These are phyloP conservation scores for Trichopoda pennipes DNA, from an alignment of 2,888 invertebrate genomes.

Conservation along the genomic window DNA sequence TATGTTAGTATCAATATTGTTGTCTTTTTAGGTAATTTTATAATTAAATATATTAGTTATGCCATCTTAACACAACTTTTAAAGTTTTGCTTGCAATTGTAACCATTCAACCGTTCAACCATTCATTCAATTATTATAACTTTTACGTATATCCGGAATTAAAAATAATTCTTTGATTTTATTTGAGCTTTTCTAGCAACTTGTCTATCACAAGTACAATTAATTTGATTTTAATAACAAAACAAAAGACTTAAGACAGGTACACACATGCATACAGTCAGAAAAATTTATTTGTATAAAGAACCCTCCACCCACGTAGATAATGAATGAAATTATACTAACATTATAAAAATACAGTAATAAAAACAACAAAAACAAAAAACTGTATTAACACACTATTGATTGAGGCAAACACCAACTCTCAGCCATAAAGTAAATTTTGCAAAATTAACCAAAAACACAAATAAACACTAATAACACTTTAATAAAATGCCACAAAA, in stretches of 20 bases:
- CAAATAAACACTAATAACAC: slow-evolving; percentile 34
- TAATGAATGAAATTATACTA: slow-evolving; percentile 52
- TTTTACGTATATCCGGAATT: slow-evolving; percentile 37
- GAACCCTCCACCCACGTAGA: slow-evolving; percentile 41
- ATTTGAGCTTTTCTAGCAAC: slow-evolving; percentile 8
- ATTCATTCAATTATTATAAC: slow-evolving; percentile 26
- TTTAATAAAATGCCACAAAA: slow-evolving; percentile 33
- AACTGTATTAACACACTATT: slow-evolving; percentile 11
- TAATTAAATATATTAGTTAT: neutral
- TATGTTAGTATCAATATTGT: no score
- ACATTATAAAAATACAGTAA: neutral
- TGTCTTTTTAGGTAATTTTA: neutral
- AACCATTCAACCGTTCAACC: no score
- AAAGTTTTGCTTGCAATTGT: slow-evolving; percentile 12
- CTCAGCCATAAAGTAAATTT: slow-evolving; percentile 13
- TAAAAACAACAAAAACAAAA: slow-evolving; percentile 2
- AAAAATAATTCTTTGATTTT: slow-evolving; percentile 10
- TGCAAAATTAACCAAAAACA: slow-evolving; percentile 30
- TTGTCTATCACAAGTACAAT: slow-evolving; percentile 17
- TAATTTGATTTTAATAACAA: slow-evolving; percentile 38
- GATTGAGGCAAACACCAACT: slow-evolving; percentile 63
- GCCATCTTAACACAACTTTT: slow-evolving; percentile 11
- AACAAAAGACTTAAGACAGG: slow-evolving; percentile 60
- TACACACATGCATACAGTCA: slow-evolving; percentile 13
- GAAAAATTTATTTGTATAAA: neutral